Base-by-base conservation (phyloP, 2,113 vertebrate genomes). In the Eidolon helvum region DNA sequence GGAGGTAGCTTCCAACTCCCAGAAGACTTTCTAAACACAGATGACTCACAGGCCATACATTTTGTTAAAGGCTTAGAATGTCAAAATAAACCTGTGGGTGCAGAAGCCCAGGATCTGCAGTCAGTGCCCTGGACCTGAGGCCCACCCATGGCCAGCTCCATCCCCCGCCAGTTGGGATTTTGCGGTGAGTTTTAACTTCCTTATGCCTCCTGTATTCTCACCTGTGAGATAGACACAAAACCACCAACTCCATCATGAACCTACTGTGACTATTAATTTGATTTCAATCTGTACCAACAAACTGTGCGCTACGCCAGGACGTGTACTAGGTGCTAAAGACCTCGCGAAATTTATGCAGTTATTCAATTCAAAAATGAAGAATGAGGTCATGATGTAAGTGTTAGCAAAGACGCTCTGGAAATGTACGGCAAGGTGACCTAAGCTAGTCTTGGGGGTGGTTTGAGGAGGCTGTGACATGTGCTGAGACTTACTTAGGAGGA, bases 11-110 rank as follows among this genome's bases (percentile, higher is more conserved):
- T 91, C 94, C 95, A 97, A 80, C 59, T 96, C 86, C 87, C 22
- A 77, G n/a, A 87, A 77, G 68, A 87, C 66, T 95, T 96, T 96
- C 86, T 93, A 53, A 94, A 94, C 50, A 90, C 71, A 85, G 97
- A 97, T 97, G 96, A 96, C 87, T 97, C 95, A 95, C 0, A 61
- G 48, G n/a, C 87, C 69, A 91, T 74, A 91, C 65, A 88, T 84
- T 92, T 28, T 80, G 53, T 95, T 68, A 84, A 95, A 94, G 88
- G 75, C 63, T 92, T 55, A 78, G 21, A 87, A 71, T 71, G 69
- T 86, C 83, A 72, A 77, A 94, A 93, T 84, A 63, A 88, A 69
- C 59, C 75, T 84, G 24, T 68, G 45, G 53, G 68, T 92, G 63
- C 35, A 95, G 38, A 30, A 68, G 63, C 35, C 69, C 63, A 72